Conservation (phyloP, 1,140 invertebrate genomes). For the Rhagoletis pomonella region DNA sequence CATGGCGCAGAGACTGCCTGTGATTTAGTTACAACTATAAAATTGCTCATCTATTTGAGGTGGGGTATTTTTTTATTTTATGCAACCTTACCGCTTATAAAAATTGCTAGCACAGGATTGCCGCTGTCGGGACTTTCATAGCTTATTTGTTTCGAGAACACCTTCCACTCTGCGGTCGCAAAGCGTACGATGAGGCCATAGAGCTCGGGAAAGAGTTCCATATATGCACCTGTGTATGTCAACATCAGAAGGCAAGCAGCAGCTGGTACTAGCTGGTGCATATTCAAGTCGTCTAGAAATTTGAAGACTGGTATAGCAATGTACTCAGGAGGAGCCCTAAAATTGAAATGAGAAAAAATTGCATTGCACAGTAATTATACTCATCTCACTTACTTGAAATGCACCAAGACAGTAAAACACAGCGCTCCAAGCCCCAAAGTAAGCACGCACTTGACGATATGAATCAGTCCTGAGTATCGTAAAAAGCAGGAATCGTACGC, state of each 20-base stretch:
- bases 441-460: slow-evolving; percentile 61
- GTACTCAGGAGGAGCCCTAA: slow-evolving; percentile 68
- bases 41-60: not conserved
- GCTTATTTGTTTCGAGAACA: slow-evolving; percentile 79
- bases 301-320: slow-evolving; percentile 79
- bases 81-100: slow-evolving; percentile 76
- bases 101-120: slow-evolving; percentile 80
- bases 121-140: slow-evolving; percentile 80
- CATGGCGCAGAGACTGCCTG: slow-evolving; percentile 80
- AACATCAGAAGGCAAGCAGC: slow-evolving; percentile 79
- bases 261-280: slow-evolving; percentile 78
- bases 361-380: no score
- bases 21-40: not conserved
- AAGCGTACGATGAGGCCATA: slow-evolving; percentile 78
- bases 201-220: slow-evolving; percentile 79
- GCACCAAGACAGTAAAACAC: slow-evolving; percentile 69
- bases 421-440: slow-evolving; percentile 66
- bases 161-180: slow-evolving; percentile 80
- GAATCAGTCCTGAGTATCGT: slow-evolving; percentile 61
- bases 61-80: no score
- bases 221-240: slow-evolving; percentile 77
- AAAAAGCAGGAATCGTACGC: slow-evolving; percentile 62
- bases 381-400: slow-evolving; percentile 63
- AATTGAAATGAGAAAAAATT: not conserved
- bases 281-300: slow-evolving; percentile 78